Conservation (phyloP, 2,113 vertebrate genomes). For the Muntiacus reevesi region DNA sequence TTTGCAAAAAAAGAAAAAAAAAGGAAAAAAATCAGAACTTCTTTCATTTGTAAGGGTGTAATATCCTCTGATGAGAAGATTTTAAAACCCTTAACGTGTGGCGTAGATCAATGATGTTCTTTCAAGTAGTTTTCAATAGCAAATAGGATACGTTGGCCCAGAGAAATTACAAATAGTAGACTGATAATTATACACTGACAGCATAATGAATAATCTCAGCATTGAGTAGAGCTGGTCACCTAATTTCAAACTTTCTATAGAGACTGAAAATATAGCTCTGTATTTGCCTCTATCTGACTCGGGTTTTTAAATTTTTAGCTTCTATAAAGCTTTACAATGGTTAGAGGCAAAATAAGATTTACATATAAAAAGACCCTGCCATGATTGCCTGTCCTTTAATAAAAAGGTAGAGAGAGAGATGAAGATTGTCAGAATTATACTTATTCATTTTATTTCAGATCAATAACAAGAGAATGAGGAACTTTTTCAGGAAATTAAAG, state of each 20-base stretch:
- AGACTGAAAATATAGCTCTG: conserved; percentile 36
- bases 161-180: conserved; percentile 52
- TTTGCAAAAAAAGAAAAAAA: not conserved
- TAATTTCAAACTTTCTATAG: conserved; percentile 41
- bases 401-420: conserved; percentile 61
- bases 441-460: conserved; percentile 58
- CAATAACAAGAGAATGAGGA: conserved; percentile 46
- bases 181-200: conserved; percentile 54
- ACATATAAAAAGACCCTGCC: conserved; percentile 61
- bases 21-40: not conserved
- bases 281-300: conserved; percentile 15
- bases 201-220: conserved; percentile 47
- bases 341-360: conserved; percentile 66
- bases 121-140: conserved; percentile 55
- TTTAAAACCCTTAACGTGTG: conserved; percentile 10
- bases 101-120: conserved; percentile 55
- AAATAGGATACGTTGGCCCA: conserved; percentile 46
- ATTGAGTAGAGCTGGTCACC: not conserved
- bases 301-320: conserved; percentile 36
- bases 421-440: conserved; percentile 51
- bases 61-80: conserved; percentile 33
- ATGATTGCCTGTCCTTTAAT: conserved; percentile 48
- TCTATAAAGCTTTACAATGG: conserved; percentile 43
- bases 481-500: conserved; percentile 63
- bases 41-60: conserved; percentile 16